A percentile compares a stretch with the other conserved stretches of the same genome.
Conservation (phyloP, 2,797 vertebrate genomes). For the Eremophila alpestris region DNA sequence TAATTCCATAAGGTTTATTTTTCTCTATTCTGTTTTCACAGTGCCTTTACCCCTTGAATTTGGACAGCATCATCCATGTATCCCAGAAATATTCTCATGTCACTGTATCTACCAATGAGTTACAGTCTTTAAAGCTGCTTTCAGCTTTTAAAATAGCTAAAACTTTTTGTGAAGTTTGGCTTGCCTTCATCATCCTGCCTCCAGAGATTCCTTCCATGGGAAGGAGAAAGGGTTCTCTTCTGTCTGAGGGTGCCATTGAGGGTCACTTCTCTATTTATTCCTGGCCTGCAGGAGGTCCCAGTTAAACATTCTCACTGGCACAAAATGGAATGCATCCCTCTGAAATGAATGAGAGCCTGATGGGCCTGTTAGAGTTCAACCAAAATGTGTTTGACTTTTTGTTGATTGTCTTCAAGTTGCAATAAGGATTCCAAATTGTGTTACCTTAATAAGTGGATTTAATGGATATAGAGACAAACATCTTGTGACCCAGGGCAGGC, state of each 20-base stretch:
- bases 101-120: background rate
- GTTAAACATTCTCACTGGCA: background rate
- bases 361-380: background rate
- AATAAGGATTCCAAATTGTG: background rate
- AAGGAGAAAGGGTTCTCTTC: background rate
- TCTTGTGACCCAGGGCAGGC: background rate
- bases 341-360: background rate
- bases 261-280: background rate
- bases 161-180: background rate
- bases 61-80: background rate
- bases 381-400: background rate
- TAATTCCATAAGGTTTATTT: background rate
- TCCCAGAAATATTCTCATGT: background rate
- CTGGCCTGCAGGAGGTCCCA: background rate
- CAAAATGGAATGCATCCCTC: background rate
- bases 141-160: background rate
- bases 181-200: background rate
- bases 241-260: background rate
- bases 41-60: background rate
- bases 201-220: background rate
- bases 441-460: background rate
- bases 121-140: background rate
- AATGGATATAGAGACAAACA: background rate
- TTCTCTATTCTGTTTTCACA: background rate
- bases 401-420: background rate